These are phyloP conservation scores for Panagrolaimus sp. DNA, from an alignment of 1,140 invertebrate genomes.

Conservation along the genomic window DNA sequence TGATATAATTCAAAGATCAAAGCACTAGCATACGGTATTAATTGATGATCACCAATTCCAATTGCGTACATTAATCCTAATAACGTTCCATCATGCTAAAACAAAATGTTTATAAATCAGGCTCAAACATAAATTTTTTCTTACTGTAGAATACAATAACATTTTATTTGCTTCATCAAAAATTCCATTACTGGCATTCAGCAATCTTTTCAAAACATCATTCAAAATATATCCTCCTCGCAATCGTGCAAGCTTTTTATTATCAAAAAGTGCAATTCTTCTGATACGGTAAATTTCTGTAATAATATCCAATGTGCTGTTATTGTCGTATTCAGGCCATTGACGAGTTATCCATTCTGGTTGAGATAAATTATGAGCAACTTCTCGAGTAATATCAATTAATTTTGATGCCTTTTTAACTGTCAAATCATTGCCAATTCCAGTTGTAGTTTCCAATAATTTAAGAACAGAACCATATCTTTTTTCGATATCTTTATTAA, in stretches of 20 bases:
- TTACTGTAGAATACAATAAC: background rate
- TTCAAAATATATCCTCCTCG: background rate
- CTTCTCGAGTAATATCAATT: conserved; percentile 9
- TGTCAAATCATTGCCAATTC: background rate
- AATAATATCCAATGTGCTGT: conserved; percentile 10
- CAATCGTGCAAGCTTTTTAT: background rate
- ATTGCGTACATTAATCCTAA: conserved; percentile 2
- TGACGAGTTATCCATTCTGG: background rate
- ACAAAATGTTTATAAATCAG: no score
- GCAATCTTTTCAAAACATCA: background rate
- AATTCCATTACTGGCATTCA: background rate
- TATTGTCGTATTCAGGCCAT: conserved; percentile 2
- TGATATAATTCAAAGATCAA: conserved; percentile 18
- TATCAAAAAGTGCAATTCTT: background rate
- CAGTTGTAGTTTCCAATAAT: background rate
- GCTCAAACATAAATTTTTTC: background rate
- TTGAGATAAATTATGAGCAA: background rate
- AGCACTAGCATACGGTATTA: conserved; percentile 15
- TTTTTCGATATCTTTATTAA: background rate
- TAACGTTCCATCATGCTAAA: conserved; percentile 8
- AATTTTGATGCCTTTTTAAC: background rate
- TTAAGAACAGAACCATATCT: background rate
- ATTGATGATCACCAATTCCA: conserved; percentile 3
- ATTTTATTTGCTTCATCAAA: background rate
- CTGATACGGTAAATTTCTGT: background rate